These are phyloP conservation scores for Diadema setosum DNA, from an alignment of 35 echinoderm and acorn worm genomes.

Conservation along the genomic window DNA sequence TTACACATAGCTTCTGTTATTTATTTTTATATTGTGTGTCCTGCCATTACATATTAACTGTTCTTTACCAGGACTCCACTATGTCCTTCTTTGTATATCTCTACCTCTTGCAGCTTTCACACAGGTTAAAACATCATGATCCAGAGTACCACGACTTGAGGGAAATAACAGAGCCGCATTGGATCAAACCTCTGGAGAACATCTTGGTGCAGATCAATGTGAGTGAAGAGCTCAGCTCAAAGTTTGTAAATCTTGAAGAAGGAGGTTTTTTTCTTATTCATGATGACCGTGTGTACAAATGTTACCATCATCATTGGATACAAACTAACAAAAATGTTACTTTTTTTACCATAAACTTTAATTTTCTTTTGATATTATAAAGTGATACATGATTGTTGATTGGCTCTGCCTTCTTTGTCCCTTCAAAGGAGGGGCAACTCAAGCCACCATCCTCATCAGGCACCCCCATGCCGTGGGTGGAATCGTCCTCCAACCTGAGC, in stretches of 20 bases:
- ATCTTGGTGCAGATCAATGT: constrained; percentile 85
- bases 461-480: constrained; percentile 98
- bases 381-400: neutral
- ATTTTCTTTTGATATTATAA: neutral
- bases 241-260: no score
- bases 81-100: no score
- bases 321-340: neutral
- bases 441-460: constrained; percentile 72
- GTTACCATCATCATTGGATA: no score
- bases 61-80: no score
- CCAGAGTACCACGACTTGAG: constrained; percentile 72
- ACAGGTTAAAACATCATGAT: constrained; percentile 92
- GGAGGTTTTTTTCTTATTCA: no score
- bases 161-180: constrained; percentile 74
- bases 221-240: neutral
- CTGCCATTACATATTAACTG: no score
- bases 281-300: no score
- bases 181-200: constrained; percentile 51
- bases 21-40: no score
- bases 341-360: neutral
- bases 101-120: constrained; percentile 39
- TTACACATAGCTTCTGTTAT: no score
- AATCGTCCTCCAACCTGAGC: constrained; percentile 91
- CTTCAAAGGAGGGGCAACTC: constrained; percentile 76
- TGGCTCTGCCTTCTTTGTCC: neutral